Evolutionary conservation across 1,140 invertebrate genomes (phyloP).

Genomic region (Papilio aristodemus): DNA sequence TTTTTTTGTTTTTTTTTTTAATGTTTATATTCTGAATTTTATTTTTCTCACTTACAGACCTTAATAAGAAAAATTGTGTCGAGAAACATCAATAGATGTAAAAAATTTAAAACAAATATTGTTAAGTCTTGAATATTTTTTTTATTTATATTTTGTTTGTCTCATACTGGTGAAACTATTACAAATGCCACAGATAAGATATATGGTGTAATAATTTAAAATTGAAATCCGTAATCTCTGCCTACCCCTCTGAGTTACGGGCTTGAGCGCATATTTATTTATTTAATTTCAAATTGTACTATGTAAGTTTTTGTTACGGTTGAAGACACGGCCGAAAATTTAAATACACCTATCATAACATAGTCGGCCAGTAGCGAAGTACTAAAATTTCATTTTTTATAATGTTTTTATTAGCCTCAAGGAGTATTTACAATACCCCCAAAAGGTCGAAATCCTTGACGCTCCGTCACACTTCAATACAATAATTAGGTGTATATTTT

Average conservation of each 20-base stretch:
- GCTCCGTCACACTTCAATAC: conserved; percentile 65
- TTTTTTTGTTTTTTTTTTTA: conserved; percentile 46
- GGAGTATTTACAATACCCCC: conserved; percentile 57
- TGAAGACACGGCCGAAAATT: conserved; percentile 31
- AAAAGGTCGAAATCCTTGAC: conserved; percentile 58
- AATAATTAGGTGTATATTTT: conserved; percentile 78
- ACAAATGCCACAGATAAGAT: no score
- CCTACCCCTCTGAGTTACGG: no score
- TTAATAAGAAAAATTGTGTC: no score
- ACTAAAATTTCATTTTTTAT: conserved; percentile 37
- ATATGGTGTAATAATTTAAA: no score
- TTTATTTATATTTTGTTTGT: no score
- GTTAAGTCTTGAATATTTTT: no score
- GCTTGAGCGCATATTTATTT: no score
- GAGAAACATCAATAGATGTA: no score
- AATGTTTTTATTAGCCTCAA: conserved; percentile 75
- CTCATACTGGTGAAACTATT: no score
- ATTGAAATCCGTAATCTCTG: no score
- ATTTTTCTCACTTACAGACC: conserved; percentile 29
- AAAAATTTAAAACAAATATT: no score
- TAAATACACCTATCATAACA: conserved; percentile 53
- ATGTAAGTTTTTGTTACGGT: not conserved
- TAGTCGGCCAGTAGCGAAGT: not conserved
- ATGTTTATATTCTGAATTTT: conserved; percentile 36
- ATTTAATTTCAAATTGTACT: no score